Percentiles rank a stretch among this genome's conserved stretches.
Evolutionary conservation across 2,797 vertebrate species (phyloP).

Genomic region (Microhierax caerulescens): DNA sequence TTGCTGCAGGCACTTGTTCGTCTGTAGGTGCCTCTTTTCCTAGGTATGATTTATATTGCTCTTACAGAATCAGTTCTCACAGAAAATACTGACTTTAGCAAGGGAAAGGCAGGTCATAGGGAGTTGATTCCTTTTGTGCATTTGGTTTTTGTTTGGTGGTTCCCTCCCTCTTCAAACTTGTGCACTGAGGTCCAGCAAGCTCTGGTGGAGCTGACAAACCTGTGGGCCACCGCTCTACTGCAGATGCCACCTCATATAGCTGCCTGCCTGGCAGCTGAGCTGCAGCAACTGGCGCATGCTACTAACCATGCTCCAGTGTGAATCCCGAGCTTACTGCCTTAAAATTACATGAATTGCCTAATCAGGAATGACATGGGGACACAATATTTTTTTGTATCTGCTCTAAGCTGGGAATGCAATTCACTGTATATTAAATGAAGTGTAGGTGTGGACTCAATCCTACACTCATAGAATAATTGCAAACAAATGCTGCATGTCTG

Average conservation of each 20-base stretch:
- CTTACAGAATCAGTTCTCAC: neutral
- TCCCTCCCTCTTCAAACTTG: neutral
- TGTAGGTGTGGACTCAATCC: neutral
- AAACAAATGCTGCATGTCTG: neutral
- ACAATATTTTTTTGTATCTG: slow-evolving; percentile 8
- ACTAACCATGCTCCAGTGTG: neutral
- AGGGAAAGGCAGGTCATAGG: neutral
- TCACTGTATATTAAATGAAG: neutral
- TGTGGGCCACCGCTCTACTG: neutral
- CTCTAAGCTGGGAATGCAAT: neutral
- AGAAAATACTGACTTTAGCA: neutral
- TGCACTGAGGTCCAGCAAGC: neutral
- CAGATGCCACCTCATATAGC: neutral
- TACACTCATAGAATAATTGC: neutral
- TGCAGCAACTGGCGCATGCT: neutral
- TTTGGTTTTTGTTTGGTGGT: neutral
- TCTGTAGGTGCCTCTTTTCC: neutral
- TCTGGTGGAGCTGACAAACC: neutral
- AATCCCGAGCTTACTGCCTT: neutral
- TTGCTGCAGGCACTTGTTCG: neutral
- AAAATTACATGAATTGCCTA: neutral
- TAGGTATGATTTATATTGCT: neutral
- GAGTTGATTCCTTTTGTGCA: neutral
- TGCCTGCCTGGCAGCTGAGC: neutral
- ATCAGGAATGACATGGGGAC: neutral